These are phyloP conservation scores for Hetaerina americana DNA, from an alignment of 1,140 invertebrate genomes.

Conservation along the genomic window DNA sequence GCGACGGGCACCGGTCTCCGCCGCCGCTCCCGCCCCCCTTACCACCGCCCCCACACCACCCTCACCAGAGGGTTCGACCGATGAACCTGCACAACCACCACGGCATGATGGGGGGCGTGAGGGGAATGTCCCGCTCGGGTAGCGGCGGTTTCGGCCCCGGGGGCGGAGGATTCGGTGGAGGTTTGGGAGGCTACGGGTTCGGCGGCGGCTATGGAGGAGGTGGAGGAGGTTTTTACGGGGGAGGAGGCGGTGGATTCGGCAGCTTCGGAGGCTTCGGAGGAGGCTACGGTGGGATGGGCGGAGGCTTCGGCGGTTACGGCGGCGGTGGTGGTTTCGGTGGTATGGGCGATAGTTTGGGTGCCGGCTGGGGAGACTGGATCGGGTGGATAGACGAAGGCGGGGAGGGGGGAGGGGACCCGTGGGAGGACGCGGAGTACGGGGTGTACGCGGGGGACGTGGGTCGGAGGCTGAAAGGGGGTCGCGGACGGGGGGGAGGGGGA, in stretches of 20 bases:
- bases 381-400: not conserved
- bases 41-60: too few relatives aligned
- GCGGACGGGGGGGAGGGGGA: not conserved
- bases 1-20: not conserved
- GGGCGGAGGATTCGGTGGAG: not conserved
- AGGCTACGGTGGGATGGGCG: not conserved
- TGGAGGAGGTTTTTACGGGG: too few relatives aligned
- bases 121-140: not conserved
- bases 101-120: not conserved
- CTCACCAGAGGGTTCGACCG: not conserved
- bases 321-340: too few relatives aligned
- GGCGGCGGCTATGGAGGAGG: too few relatives aligned
- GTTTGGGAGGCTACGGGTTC: not conserved
- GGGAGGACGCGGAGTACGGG: not conserved
- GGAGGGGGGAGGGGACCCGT: not conserved
- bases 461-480: not conserved
- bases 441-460: not conserved
- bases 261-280: not conserved
- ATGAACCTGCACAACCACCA: not conserved
- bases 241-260: not conserved
- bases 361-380: not conserved
- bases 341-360: not conserved
- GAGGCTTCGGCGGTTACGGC: not conserved
- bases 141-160: not conserved
- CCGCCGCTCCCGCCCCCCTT: not conserved